A percentile compares a stretch with the other conserved stretches of the same genome.
Conservation (phyloP, 2,797 vertebrate species). For the Sebastes flavidus region DNA sequence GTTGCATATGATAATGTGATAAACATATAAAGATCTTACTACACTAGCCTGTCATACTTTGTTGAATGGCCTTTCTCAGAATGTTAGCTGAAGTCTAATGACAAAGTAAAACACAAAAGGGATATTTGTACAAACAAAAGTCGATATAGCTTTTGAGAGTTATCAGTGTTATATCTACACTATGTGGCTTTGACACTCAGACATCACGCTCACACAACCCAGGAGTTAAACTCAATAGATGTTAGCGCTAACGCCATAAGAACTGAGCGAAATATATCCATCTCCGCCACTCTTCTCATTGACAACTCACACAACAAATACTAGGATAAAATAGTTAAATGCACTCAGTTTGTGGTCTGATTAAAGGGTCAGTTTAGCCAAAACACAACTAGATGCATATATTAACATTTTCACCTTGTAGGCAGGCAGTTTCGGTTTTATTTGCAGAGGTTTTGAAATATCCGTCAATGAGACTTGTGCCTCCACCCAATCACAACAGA, state of each 20-base stretch:
- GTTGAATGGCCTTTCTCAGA: not conserved
- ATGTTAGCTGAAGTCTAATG: not conserved
- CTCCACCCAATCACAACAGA: not conserved
- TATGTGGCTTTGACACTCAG: conserved; percentile 3
- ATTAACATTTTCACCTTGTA: not conserved
- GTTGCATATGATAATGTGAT: not conserved
- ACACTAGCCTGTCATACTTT: not conserved
- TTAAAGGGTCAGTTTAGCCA: conserved; percentile 32
- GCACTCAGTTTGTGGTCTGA: conserved; percentile 1
- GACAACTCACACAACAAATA: conserved; percentile 12
- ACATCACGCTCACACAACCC: conserved; percentile 1
- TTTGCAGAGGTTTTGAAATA: not conserved
- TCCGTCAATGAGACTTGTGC: not conserved
- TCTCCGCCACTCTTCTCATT: not conserved
- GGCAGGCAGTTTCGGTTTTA: conserved; percentile 1
- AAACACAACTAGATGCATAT: not conserved
- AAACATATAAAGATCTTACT: not conserved
- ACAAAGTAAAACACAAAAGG: not conserved
- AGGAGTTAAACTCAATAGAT: not conserved
- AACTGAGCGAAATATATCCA: not conserved
- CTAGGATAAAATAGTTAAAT: not conserved
- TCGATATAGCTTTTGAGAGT: not conserved
- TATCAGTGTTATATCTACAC: conserved; percentile 4
- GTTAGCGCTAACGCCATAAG: not conserved
- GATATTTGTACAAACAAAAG: not conserved